Evolutionary conservation across 2,797 vertebrate genomes (phyloP).

Genomic region (Cynodonichthys magdalenae): DNA sequence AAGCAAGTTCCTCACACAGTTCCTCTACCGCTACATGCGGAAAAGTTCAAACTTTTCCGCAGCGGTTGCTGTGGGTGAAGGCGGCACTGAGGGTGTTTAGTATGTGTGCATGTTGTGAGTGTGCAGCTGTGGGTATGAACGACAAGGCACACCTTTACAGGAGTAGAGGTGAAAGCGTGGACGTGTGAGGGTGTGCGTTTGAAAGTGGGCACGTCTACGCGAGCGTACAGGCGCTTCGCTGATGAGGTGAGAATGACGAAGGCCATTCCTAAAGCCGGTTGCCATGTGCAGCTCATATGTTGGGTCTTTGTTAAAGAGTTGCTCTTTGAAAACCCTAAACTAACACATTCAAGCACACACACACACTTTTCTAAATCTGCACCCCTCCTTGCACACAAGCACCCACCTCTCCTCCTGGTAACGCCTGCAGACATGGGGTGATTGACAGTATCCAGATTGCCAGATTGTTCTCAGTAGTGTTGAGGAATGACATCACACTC

Average conservation of each 20-base stretch:
- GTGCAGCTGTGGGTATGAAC: conserved; percentile 43
- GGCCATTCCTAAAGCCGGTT: conserved; percentile 64
- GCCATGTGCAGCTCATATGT: conserved; percentile 79
- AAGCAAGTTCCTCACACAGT: conserved; percentile 31
- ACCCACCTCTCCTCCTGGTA: conserved; percentile 28
- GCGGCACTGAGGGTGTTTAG: conserved; percentile 42
- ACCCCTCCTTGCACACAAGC: conserved; percentile 14
- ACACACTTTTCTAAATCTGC: conserved; percentile 31
- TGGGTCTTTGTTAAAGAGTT: conserved; percentile 67
- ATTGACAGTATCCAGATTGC: conserved; percentile 80
- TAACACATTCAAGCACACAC: conserved; percentile 37
- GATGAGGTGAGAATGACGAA: conserved; percentile 80
- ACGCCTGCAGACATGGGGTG: conserved; percentile 64
- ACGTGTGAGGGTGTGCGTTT: conserved; percentile 57
- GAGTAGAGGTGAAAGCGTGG: conserved; percentile 23
- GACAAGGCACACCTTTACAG: conserved; percentile 25
- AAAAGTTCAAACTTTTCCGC: conserved; percentile 49
- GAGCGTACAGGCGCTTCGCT: conserved; percentile 32
- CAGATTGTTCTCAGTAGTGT: conserved; percentile 77
- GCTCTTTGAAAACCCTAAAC: conserved; percentile 62
- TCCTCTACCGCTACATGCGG: conserved; percentile 39
- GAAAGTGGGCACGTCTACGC: conserved; percentile 35
- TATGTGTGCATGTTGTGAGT: conserved; percentile 37
- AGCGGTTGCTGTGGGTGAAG: conserved; percentile 19
- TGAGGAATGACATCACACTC: conserved; percentile 79